Evolutionary conservation across 2,888 invertebrate genomes (phyloP), one percentile per base, ranked within the genome.

Genomic region (Tenthredo livida): DNA sequence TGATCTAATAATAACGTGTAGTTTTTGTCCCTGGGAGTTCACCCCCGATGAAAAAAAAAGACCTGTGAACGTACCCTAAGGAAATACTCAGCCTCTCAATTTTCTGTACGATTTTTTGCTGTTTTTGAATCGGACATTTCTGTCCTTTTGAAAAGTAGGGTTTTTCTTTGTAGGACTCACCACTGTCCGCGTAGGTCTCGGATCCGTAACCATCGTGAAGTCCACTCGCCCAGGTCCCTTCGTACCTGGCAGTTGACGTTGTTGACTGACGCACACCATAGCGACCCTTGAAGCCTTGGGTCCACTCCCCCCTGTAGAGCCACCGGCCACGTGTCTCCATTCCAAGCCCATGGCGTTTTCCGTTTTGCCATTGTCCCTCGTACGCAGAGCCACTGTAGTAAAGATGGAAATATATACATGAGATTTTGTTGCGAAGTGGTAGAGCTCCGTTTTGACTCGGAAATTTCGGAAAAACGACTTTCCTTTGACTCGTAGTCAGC

Each of bases 361-460:
- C 99, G 93, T 99, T 99, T 94, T 99, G 99, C 99, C 99, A 99
- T 94, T 99, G 99, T 86, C 99, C 99, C 94, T 98, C 98, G 95
- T 97, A 99, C 89, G 97, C 97, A 93, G 98, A 98, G 84, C 99
- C 99, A 94, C 98, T 98, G 95, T 67, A 65, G 25, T 17, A 10
- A 58, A 47, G 7, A 10, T 61, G 3, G 6, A 58, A 37, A 85
- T 33, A 7, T 37, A 58, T 40, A 17, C 1, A 37, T 65, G 15
- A n/a, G 58, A 85, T 58, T 61, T 15, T 61, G 25, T 10, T 21
- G 12, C 25, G 21, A 25, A 21, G 21, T 25, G 2, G 25, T 25
- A 12, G 12, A 12, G 9, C 21, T 61, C 25, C 21, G 9, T 25
- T n/a, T 43, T 40, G 1, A 37, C 40, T 9, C 5, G 33, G 10